Conservation (phyloP, 64 coral and sea anemone species). For the Montipora foliosa region DNA sequence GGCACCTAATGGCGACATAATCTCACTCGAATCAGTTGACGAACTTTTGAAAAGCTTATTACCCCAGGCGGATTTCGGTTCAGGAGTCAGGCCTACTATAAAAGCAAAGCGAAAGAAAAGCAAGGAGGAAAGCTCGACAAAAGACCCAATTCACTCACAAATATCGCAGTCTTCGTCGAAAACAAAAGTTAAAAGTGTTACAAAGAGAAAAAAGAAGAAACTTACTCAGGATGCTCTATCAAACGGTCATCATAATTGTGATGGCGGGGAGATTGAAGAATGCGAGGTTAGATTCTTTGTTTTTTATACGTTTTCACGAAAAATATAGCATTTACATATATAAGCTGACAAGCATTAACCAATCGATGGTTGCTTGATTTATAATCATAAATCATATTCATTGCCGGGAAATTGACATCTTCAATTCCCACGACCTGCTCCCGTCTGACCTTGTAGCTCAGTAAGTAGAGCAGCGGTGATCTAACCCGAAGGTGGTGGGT, state of each 20-base stretch:
- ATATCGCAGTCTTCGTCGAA: background rate
- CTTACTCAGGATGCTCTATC: background rate
- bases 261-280: background rate
- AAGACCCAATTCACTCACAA: background rate
- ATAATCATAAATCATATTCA: too few relatives aligned
- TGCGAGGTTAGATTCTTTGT: background rate
- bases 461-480: too few relatives aligned
- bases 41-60: background rate
- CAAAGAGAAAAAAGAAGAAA: constrained; percentile 22
- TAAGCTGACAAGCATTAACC: too few relatives aligned
- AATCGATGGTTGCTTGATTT: too few relatives aligned
- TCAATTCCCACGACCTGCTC: too few relatives aligned
- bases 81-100: background rate
- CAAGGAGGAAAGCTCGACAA: background rate
- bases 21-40: constrained; percentile 24
- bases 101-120: constrained; percentile 8
- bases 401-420: too few relatives aligned
- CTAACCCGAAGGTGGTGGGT: too few relatives aligned
- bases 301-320: background rate
- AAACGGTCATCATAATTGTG: background rate
- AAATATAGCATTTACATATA: too few relatives aligned
- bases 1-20: constrained; percentile 11
- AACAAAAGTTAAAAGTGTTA: background rate
- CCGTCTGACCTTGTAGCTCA: too few relatives aligned
- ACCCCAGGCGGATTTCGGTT: background rate